phyloP scores from a whole-genome alignment of 2,113 vertebrate genomes.

The Vulpes vulpes region DNA sequence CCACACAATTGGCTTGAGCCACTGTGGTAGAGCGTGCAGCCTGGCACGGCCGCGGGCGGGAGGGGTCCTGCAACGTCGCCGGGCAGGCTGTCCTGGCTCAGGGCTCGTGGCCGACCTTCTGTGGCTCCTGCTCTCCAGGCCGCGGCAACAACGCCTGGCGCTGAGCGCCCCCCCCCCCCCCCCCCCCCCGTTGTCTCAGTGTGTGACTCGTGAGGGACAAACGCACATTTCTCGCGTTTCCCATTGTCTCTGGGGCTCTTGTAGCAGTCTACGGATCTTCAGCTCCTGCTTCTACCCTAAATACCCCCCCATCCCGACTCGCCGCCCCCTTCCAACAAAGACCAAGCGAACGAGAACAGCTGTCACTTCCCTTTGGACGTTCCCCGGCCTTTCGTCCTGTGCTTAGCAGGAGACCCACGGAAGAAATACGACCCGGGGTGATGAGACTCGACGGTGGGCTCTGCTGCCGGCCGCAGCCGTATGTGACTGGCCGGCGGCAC shows the following conservation, averaged over 20 bases:
- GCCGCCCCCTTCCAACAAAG: rapidly evolving
- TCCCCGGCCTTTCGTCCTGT: not conserved
- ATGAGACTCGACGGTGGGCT: not conserved
- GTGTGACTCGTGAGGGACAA: slow-evolving; percentile 23
- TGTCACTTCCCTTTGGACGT: slow-evolving; percentile 63
- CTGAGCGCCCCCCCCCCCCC: slow-evolving; percentile 1
- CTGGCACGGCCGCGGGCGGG: slow-evolving; percentile 63
- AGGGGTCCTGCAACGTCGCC: slow-evolving; percentile 82
- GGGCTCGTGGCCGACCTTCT: slow-evolving; percentile 84
- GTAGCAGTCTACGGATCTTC: too few species aligned
- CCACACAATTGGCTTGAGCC: slow-evolving; percentile 82
- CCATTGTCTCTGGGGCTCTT: not conserved
- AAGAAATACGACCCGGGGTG: not conserved
- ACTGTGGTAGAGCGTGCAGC: slow-evolving; percentile 85
- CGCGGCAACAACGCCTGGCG: not conserved
- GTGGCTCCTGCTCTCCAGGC: slow-evolving; percentile 39
- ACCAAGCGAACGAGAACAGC: not conserved
- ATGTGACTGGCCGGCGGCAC: too few species aligned
- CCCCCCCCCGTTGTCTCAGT: not conserved
- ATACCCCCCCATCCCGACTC: not conserved
- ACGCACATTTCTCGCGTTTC: slow-evolving; percentile 32
- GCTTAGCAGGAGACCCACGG: not conserved
- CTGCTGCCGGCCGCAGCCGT: too few species aligned
- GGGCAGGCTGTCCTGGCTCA: slow-evolving; percentile 74
- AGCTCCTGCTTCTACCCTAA: not conserved